Evolutionary conservation across 2,797 vertebrate species (phyloP).

Genomic region (Cheracebus regulus): DNA sequence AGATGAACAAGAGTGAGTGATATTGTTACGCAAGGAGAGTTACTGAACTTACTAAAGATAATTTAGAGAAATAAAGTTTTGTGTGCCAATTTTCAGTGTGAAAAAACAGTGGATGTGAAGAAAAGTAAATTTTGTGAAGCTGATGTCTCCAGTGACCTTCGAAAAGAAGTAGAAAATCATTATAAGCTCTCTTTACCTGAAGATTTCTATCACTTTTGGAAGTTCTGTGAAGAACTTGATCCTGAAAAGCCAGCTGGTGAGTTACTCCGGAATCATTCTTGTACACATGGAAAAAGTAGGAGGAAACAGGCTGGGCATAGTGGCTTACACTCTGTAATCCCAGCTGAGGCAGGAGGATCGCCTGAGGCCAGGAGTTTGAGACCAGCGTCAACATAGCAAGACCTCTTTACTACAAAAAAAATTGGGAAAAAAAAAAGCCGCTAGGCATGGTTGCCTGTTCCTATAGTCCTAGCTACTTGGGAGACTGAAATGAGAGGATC

Average conservation of each 20-base stretch:
- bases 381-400: not conserved
- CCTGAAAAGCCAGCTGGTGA: conserved; percentile 91
- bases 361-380: not conserved
- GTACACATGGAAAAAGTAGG: not conserved
- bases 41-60: not conserved
- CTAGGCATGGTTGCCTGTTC: not conserved
- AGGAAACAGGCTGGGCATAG: not conserved
- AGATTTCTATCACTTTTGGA: conserved; percentile 96
- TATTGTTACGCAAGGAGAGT: not conserved
- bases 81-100: conserved; percentile 78
- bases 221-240: conserved; percentile 91
- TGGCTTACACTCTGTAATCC: not conserved
- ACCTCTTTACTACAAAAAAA: not conserved
- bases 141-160: conserved; percentile 81
- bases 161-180: conserved; percentile 88
- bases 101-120: conserved; percentile 84
- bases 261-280: conserved; percentile 22
- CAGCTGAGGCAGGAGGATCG: not conserved
- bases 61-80: not conserved
- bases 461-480: not conserved
- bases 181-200: conserved; percentile 93
- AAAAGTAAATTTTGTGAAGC: conserved; percentile 83
- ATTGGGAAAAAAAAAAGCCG: no score
- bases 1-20: not conserved
- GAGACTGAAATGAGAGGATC: not conserved